Evolutionary conservation across 1,140 invertebrate species (phyloP), one percentile per base, ranked within the genome.

Genomic region (Drosophila eugracilis): DNA sequence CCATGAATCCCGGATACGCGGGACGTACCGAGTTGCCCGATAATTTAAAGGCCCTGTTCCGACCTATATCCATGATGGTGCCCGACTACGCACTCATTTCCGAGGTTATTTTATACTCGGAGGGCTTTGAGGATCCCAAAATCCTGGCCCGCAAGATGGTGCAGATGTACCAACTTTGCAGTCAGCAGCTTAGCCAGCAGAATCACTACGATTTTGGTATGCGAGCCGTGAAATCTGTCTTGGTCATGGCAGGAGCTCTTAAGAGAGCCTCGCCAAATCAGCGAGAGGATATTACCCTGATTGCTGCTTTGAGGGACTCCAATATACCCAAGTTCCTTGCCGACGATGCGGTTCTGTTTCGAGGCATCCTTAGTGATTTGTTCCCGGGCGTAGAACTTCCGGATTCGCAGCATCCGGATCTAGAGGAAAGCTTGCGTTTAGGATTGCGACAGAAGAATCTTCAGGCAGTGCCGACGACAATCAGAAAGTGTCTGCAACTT

Each of bases 151-250:
- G 95, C 63, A 98, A 98, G 91, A 98, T 98, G 95, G 95, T 96
- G 0, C 94, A 98, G 85, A 96, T 97, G 95, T 98, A 98, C 90
- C 97, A 97, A 80, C 92, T 98, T 4, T 98, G 97, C 71, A 97
- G 96, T 75, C 97, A 98, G 92, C 97, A 98, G 91, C 92, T 98
- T 0, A 98, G 97, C 1, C 96, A 97, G 71, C 97, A 98, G 91
- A 96, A 97, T 91, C 97, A 98, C 86, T 98, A 98, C 76, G 97
- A 98, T 92, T 98, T 97, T 86, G 97, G 97, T 37, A 97, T 98
- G 97, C 93, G 97, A 52, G 94, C 94, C 2, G 94, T 95, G 1
- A 95, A 95, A 73, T 94, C 94, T 54, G 94, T 97, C 63, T 71
- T 95, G 67, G 93, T 97, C 12, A 97, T 98, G 94, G 97, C 97